These are phyloP conservation scores for Apus apus DNA, from an alignment of 2,113 vertebrate species.

Conservation along the genomic window DNA sequence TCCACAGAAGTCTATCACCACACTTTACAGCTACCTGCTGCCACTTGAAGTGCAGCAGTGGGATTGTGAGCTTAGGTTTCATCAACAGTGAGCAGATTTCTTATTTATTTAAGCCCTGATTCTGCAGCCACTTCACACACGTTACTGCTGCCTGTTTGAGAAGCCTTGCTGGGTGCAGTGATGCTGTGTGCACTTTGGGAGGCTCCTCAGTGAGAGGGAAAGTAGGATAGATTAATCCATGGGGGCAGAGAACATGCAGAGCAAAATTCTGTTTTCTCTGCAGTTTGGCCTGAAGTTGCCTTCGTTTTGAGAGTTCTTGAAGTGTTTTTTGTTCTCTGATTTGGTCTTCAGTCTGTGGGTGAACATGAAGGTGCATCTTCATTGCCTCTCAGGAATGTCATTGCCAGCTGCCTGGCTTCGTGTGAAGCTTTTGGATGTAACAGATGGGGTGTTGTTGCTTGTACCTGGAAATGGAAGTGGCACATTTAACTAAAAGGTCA, in stretches of 20 bases:
- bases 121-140: neutral
- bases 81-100: neutral
- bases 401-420: neutral
- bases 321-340: neutral
- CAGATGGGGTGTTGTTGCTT: neutral
- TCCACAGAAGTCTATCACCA: neutral
- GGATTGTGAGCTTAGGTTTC: neutral
- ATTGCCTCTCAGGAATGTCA: neutral
- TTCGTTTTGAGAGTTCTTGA: neutral
- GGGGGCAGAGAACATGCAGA: neutral
- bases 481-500: neutral
- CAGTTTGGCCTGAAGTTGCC: neutral
- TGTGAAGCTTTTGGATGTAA: neutral
- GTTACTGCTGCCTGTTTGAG: neutral
- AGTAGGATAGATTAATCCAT: neutral
- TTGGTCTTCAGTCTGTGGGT: neutral
- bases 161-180: neutral
- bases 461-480: conserved; percentile 4
- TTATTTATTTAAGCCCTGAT: neutral
- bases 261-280: neutral
- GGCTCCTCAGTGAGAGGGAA: neutral
- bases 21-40: conserved; percentile 10
- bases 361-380: neutral
- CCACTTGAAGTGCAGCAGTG: neutral
- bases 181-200: neutral